Base-by-base conservation (phyloP, 2,888 invertebrate species). In the Morpho helenor region DNA sequence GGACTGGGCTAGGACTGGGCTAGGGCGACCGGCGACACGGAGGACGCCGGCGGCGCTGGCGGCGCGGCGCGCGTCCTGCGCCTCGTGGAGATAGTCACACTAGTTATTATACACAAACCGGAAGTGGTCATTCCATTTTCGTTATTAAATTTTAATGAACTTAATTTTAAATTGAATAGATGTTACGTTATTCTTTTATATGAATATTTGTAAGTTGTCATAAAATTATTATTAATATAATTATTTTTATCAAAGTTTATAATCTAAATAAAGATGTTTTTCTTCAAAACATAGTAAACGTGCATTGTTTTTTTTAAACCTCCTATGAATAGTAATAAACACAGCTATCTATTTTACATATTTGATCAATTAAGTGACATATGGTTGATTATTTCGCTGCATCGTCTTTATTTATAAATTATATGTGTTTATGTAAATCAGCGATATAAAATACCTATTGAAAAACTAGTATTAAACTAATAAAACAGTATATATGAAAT, bases 241-340 rank as follows among this genome's bases (percentile, higher is more conserved):
- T 91, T 87, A 91, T 91, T 91, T 91, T 91, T 91, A 91, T 91
- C 91, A 91, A 91, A 91, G 91, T 91, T 91, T 91, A 91, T 91
- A 91, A 91, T 90, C 91, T 90, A 87, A 91, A 91, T 91, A 90
- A 90, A 91, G 88, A 89, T 85, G 87, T 88, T 89, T 90, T 91
- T 87, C 91, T 90, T 87, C 87, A 88, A 87, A 87, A 88, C 84
- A 82, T 80, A 73, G 68, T 63, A 63, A 63, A 74, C 60, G 76
- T 79, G 78, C 81, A 72, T 65, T 68, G 71, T 66, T 47, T 61
- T 56, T 52, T 46, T 55, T 31, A 9, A 39, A 40, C 16, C 45
- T 16, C 9, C 46, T 10, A 39, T 31, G 4, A 31, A 5, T 31
- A 31, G 31, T 5, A 31, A 31, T 2, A 31, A 31, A 31, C 1